These are phyloP conservation scores for Bombus confusus DNA, from an alignment of 1,140 invertebrate genomes.

Conservation along the genomic window DNA sequence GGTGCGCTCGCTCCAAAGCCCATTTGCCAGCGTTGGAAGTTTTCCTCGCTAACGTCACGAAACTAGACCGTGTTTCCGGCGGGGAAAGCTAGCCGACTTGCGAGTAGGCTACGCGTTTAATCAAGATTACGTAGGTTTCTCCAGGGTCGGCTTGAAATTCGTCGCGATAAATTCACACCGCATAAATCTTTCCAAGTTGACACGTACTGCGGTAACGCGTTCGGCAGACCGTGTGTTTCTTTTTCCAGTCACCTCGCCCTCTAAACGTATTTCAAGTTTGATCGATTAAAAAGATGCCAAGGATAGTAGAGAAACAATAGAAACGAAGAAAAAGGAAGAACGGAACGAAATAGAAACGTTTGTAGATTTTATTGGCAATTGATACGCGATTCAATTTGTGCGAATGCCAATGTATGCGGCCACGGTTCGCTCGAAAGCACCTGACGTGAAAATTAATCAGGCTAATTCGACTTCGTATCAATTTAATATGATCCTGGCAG, in stretches of 20 bases:
- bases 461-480: constrained; percentile 43
- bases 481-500: constrained; percentile 33
- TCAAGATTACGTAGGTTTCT: constrained; percentile 26
- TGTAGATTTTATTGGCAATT: not conserved
- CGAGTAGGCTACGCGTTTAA: constrained; percentile 20
- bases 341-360: not conserved
- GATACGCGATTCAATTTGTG: not conserved
- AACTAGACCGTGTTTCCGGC: constrained; percentile 20
- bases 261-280: not conserved
- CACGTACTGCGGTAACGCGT: too few relatives aligned
- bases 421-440: not conserved
- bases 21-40: not conserved
- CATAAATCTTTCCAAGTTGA: not conserved
- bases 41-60: constrained; percentile 30
- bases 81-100: constrained; percentile 1
- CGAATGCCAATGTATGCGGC: not conserved
- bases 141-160: not conserved
- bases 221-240: not conserved
- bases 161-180: constrained; percentile 4
- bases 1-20: constrained; percentile 13
- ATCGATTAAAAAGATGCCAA: not conserved
- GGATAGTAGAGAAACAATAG: not conserved
- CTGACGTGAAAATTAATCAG: constrained; percentile 45
- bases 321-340: not conserved
- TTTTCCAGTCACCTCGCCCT: not conserved